phyloP scores from a whole-genome alignment of 2,113 vertebrate species.

The Campylomormyrus numenius region DNA sequence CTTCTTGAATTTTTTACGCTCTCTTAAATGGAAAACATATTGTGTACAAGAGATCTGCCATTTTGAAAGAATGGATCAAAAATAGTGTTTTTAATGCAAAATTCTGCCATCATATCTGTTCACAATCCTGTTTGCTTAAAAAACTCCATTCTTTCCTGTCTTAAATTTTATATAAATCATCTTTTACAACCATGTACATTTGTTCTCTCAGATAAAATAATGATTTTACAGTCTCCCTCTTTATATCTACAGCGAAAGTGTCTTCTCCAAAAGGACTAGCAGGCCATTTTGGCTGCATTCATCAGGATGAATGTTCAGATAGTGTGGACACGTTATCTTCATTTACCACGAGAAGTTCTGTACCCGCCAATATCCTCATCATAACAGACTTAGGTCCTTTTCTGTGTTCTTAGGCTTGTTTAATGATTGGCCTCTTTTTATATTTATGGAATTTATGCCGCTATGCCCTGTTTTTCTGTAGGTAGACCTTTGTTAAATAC shows the following conservation, averaged over 20 bases:
- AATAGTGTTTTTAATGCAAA: background rate
- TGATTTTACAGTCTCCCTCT: background rate
- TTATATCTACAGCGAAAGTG: background rate
- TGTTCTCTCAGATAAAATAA: background rate
- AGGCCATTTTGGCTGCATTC: background rate
- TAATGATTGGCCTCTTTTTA: background rate
- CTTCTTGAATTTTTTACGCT: background rate
- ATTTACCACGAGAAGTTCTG: background rate
- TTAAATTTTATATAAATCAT: background rate
- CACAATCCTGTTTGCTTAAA: background rate
- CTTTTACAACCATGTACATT: background rate
- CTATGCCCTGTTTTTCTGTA: background rate
- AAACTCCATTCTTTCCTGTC: background rate
- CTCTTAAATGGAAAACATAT: background rate
- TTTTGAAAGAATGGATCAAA: background rate
- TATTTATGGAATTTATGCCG: too few species aligned
- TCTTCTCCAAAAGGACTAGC: background rate
- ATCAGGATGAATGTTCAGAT: background rate
- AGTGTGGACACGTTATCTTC: background rate
- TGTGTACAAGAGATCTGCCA: background rate
- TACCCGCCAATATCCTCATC: background rate
- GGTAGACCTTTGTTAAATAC: background rate
- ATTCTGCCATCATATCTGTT: background rate
- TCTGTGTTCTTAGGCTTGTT: background rate
- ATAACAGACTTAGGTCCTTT: background rate